Percentiles rank a stretch among this genome's conserved stretches.
Evolutionary conservation across 2,888 invertebrate species (phyloP).

Genomic region (Drosophila parthenogenetica): DNA sequence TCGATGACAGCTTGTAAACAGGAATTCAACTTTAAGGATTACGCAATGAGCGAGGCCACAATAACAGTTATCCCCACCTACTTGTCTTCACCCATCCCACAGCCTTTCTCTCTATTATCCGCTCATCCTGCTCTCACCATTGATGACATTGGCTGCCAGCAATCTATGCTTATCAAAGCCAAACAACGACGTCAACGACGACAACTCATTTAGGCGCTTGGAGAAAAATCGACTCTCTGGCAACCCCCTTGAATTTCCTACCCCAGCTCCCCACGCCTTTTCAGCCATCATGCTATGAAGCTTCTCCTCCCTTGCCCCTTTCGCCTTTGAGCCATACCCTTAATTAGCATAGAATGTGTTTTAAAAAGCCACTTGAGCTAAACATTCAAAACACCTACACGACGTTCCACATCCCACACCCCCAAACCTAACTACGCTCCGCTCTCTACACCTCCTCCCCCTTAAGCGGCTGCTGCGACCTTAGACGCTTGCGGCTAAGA

Average conservation of each 20-base stretch:
- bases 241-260: not conserved
- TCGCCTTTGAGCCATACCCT: constrained; percentile 52
- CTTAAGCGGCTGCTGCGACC: constrained; percentile 54
- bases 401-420: constrained; percentile 6
- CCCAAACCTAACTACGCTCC: not conserved
- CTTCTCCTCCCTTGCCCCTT: not conserved
- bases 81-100: too few species aligned
- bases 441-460: not conserved
- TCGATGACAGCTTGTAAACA: constrained; percentile 73
- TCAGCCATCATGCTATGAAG: not conserved
- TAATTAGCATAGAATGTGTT: constrained; percentile 80
- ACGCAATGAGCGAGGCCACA: constrained; percentile 61
- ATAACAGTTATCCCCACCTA: constrained; percentile 11
- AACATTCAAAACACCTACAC: constrained; percentile 80
- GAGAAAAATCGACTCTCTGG: constrained; percentile 5
- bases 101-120: not conserved
- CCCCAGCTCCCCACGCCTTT: not conserved
- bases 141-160: constrained; percentile 74
- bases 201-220: constrained; percentile 69
- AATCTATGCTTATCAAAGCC: constrained; percentile 74
- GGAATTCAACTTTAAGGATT: constrained; percentile 74
- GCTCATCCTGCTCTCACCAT: constrained; percentile 42
- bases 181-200: constrained; percentile 66
- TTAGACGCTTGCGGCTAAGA: constrained; percentile 72
- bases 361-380: constrained; percentile 80